Percentiles rank a stretch among this genome's conserved stretches.
phyloP scores from a whole-genome alignment of 2,797 vertebrate genomes.

The Galagoides demidoff region DNA sequence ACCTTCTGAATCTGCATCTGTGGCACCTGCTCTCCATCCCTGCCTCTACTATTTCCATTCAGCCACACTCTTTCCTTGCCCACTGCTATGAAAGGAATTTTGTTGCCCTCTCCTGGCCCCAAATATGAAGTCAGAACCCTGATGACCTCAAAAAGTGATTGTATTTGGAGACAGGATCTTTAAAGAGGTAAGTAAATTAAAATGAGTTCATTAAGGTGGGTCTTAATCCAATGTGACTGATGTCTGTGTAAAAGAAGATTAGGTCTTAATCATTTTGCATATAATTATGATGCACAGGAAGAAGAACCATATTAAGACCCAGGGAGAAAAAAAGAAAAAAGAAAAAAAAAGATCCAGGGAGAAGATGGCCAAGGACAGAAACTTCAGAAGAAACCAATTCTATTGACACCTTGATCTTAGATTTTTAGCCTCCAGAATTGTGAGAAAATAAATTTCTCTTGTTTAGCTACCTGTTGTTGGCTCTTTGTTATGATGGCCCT shows the following conservation, averaged over 20 bases:
- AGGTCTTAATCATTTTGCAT: neutral
- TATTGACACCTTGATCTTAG: neutral
- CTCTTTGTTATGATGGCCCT: neutral
- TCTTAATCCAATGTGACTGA: neutral
- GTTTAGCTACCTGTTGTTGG: neutral
- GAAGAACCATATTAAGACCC: neutral
- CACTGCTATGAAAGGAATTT: neutral
- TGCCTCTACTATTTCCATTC: neutral
- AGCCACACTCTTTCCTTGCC: neutral
- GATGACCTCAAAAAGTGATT: neutral
- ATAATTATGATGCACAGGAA: neutral
- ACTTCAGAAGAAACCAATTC: neutral
- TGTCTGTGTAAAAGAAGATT: neutral
- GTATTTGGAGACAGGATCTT: neutral
- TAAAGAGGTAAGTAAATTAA: neutral
- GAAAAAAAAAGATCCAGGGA: neutral
- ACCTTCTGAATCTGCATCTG: neutral
- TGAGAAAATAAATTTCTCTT: slow-evolving; percentile 43
- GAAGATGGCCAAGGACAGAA: neutral
- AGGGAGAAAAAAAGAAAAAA: too few relatives aligned
- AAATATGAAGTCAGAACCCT: neutral
- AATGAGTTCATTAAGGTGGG: neutral
- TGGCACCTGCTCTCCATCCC: neutral
- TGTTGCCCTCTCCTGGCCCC: too few relatives aligned
- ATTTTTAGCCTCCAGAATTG: neutral